Evolutionary conservation across 1,140 invertebrate genomes (phyloP).

Genomic region (Oreohelix idahoensis): DNA sequence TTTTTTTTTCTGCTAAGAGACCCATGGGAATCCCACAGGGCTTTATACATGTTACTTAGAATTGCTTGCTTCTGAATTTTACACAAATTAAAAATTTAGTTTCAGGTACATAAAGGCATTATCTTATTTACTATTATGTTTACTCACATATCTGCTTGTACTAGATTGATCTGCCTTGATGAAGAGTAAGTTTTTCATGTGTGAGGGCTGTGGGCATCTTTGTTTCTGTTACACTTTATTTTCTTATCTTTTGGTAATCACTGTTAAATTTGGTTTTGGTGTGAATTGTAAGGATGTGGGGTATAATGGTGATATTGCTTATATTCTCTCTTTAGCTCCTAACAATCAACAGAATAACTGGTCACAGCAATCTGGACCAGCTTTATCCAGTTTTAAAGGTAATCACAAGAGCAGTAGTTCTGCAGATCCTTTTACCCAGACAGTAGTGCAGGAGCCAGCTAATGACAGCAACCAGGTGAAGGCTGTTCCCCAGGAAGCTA

Average conservation of each 20-base stretch:
- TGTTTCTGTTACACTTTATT: background rate
- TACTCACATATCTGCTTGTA: no score
- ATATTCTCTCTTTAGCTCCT: slow-evolving; percentile 16
- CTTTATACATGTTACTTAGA: no score
- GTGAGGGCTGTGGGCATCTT: no score
- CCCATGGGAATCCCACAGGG: no score
- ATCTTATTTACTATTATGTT: no score
- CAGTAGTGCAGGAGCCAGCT: slow-evolving; percentile 5
- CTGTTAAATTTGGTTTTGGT: background rate
- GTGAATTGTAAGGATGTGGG: background rate
- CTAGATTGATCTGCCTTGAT: no score
- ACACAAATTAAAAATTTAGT: no score
- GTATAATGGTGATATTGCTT: background rate
- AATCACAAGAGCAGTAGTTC: background rate
- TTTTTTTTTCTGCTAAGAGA: no score
- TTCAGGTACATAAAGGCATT: no score
- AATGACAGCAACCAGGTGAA: background rate
- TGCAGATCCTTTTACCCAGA: background rate
- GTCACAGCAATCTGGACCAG: slow-evolving; percentile 1
- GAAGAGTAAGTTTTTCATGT: no score
- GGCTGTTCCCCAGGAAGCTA: background rate
- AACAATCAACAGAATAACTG: slow-evolving; percentile 13
- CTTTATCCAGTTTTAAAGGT: background rate
- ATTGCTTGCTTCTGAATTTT: no score
- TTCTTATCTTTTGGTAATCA: background rate